Evolutionary conservation across 2,797 vertebrate species (phyloP).

Genomic region (Rhodeus uyekii): DNA sequence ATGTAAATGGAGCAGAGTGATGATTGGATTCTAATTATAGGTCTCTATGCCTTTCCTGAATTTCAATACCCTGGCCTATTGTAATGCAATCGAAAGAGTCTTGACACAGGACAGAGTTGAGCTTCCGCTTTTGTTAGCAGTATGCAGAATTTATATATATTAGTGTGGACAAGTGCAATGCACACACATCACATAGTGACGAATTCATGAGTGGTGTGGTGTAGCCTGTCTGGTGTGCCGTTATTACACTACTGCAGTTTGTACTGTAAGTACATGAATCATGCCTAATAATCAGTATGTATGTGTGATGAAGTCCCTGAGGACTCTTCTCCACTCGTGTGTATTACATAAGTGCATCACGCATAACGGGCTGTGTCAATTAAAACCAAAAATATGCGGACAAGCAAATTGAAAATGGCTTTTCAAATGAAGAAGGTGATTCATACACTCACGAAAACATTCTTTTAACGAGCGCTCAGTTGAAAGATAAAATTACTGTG

Average conservation of each 20-base stretch:
- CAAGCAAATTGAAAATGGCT: not conserved
- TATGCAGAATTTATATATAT: not conserved
- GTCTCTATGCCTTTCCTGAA: constrained; percentile 6
- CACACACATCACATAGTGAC: no score
- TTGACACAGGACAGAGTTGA: constrained; percentile 8
- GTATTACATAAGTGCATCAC: no score
- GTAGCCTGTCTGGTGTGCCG: constrained; percentile 16
- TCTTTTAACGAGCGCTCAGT: not conserved
- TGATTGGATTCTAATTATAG: constrained; percentile 15
- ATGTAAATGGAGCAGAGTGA: not conserved
- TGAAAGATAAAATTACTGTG: not conserved
- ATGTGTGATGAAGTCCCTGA: not conserved
- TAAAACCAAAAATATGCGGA: not conserved
- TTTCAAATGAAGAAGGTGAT: not conserved
- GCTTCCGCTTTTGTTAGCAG: not conserved
- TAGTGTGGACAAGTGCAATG: no score
- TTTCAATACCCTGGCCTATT: constrained; percentile 4
- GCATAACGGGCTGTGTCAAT: constrained; percentile 16
- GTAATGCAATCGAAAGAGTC: constrained; percentile 7
- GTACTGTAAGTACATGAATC: constrained; percentile 38
- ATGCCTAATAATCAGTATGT: constrained; percentile 25
- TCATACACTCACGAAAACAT: not conserved
- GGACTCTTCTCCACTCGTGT: constrained; percentile 20
- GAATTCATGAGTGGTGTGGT: not conserved
- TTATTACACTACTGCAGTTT: constrained; percentile 26